phyloP scores from a whole-genome alignment of 1,140 invertebrate genomes.

The Bacillus rossius region DNA sequence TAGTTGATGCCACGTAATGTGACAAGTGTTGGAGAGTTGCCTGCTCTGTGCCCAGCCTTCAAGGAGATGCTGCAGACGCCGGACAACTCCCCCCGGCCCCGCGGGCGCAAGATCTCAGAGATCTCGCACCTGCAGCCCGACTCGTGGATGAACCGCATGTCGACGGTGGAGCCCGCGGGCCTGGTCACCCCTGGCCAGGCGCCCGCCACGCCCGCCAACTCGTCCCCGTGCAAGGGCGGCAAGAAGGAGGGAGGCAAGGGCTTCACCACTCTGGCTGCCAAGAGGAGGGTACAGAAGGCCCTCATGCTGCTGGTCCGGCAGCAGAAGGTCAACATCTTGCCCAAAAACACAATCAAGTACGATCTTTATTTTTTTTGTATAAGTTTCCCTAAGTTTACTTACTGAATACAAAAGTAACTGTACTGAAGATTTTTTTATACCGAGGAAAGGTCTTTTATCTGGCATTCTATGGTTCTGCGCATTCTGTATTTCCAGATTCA shows the following conservation, averaged over 20 bases:
- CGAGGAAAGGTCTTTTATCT: too few relatives aligned
- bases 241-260: conserved; percentile 68
- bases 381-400: conserved; percentile 2
- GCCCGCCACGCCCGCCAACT: conserved; percentile 33
- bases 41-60: conserved; percentile 46
- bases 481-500: too few relatives aligned
- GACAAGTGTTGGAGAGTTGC: neutral
- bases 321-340: conserved; percentile 81
- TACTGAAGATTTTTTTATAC: too few relatives aligned
- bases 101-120: conserved; percentile 51
- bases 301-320: conserved; percentile 47
- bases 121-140: conserved; percentile 56
- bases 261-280: conserved; percentile 84
- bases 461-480: too few relatives aligned
- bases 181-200: conserved; percentile 42
- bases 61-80: conserved; percentile 83
- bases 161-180: conserved; percentile 51
- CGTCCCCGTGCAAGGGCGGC: conserved; percentile 23
- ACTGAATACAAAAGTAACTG: too few relatives aligned
- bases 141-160: conserved; percentile 53
- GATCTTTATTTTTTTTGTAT: conserved; percentile 26
- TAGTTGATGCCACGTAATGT: too few relatives aligned
- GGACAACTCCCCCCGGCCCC: conserved; percentile 71
- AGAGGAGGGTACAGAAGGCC: conserved; percentile 78
- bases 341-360: conserved; percentile 74